Conservation (phyloP, 2,888 invertebrate species). For the Microplitis manilae region DNA sequence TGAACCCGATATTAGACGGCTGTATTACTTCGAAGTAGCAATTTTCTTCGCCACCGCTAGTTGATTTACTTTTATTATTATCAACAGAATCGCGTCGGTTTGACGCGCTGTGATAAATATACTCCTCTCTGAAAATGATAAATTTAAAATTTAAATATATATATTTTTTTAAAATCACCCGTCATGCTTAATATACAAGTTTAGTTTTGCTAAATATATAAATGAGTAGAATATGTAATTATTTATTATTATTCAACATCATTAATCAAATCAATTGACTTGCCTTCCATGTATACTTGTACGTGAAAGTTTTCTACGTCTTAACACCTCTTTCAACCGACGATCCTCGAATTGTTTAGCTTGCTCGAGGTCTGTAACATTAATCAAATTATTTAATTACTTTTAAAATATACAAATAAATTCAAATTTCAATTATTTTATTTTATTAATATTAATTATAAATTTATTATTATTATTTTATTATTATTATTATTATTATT, state of each 20-base stretch:
- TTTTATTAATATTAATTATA: no score
- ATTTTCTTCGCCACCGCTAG: conserved; percentile 42
- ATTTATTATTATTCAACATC: conserved; percentile 11
- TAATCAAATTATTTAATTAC: conserved; percentile 1
- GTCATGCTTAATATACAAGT: not conserved
- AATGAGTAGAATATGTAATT: not conserved
- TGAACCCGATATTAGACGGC: conserved; percentile 80
- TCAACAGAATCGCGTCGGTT: conserved; percentile 54
- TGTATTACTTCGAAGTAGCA: conserved; percentile 62
- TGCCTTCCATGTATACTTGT: conserved; percentile 55
- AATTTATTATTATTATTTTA: no score
- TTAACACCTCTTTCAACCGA: conserved; percentile 56
- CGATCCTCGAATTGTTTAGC: conserved; percentile 56
- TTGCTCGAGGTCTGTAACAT: conserved; percentile 58
- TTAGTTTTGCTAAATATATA: not conserved
- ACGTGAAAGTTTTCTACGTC: conserved; percentile 54
- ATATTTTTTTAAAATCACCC: no score
- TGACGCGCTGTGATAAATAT: conserved; percentile 58
- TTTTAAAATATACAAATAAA: not conserved
- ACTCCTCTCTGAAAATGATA: conserved; percentile 49
- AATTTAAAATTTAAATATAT: not conserved
- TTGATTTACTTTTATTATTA: conserved; percentile 40
- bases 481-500: no score
- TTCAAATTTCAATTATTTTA: no score
- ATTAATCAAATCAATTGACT: conserved; percentile 21